Conservation (phyloP, 2,113 vertebrate species). For the Atherinomorus stipes region DNA sequence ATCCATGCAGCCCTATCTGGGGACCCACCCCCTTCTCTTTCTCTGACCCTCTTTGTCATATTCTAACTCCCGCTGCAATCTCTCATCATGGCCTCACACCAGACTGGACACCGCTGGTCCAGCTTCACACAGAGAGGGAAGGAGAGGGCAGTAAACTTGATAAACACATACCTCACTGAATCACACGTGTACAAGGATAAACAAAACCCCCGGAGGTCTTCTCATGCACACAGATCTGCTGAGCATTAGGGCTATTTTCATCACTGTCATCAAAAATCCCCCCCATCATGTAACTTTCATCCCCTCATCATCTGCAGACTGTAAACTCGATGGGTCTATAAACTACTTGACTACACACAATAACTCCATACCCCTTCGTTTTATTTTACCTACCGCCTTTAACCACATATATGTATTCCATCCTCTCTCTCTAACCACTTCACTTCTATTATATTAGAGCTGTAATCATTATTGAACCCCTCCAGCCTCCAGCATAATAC, state of each 20-base stretch:
- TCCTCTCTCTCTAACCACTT: conserved; percentile 66
- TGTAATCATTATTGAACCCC: conserved; percentile 91
- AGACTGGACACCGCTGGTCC: conserved; percentile 54
- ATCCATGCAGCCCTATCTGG: conserved; percentile 53
- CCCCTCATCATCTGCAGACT: conserved; percentile 72
- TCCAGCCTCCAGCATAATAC: conserved; percentile 86
- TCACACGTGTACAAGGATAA: conserved; percentile 37
- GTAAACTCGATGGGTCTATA: conserved; percentile 79
- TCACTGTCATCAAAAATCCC: conserved; percentile 66
- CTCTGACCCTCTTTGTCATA: conserved; percentile 76
- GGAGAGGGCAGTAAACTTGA: conserved; percentile 38
- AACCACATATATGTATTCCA: conserved; percentile 79
- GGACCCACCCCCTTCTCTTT: conserved; percentile 25
- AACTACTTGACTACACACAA: conserved; percentile 81
- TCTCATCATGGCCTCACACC: conserved; percentile 74
- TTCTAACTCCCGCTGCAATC: conserved; percentile 79
- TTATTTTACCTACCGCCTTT: conserved; percentile 75
- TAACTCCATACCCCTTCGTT: conserved; percentile 72
- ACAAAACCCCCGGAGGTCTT: conserved; percentile 37
- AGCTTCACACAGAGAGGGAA: conserved; percentile 5
- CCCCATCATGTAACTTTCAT: conserved; percentile 66
- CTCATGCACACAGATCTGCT: conserved; percentile 44
- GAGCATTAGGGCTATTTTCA: conserved; percentile 65
- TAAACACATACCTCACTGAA: conserved; percentile 41
- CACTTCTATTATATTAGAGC: conserved; percentile 84